Evolutionary conservation across 1,140 invertebrate species (phyloP).

Genomic region (Stegodyphus dumicola): DNA sequence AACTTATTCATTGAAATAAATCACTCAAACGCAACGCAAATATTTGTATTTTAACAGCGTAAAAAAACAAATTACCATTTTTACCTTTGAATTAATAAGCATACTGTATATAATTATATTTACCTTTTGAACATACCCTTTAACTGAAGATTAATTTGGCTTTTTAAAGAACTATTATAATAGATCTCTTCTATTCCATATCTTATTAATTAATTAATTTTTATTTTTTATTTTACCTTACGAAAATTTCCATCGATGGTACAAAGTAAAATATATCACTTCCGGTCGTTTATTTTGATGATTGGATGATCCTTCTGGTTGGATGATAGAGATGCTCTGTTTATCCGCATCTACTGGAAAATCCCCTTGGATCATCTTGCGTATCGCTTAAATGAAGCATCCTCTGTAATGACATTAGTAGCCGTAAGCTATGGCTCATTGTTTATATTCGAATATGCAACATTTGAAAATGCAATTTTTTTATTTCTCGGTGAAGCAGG

Average conservation of each 20-base stretch:
- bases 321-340: constrained; percentile 46
- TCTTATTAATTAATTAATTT: not conserved
- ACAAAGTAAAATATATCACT: not conserved
- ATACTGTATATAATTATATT: too few species aligned
- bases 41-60: too few species aligned
- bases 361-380: constrained; percentile 36
- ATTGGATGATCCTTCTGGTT: constrained; percentile 35
- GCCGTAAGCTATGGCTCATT: not conserved
- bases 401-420: constrained; percentile 14
- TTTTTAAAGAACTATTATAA: too few species aligned
- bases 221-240: not conserved
- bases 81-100: too few species aligned
- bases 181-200: too few species aligned
- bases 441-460: not conserved
- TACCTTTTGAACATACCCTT: too few species aligned
- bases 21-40: too few species aligned
- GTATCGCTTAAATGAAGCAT: constrained; percentile 43
- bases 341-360: constrained; percentile 52
- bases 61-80: too few species aligned
- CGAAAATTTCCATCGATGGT: not conserved
- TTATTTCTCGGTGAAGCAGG: not conserved
- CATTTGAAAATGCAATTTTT: not conserved
- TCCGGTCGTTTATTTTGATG: constrained; percentile 16
- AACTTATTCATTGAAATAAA: too few species aligned
- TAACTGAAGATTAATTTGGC: too few species aligned